phyloP scores from a whole-genome alignment of 2,888 invertebrate genomes.

The Rhamphomyia laevipes region DNA sequence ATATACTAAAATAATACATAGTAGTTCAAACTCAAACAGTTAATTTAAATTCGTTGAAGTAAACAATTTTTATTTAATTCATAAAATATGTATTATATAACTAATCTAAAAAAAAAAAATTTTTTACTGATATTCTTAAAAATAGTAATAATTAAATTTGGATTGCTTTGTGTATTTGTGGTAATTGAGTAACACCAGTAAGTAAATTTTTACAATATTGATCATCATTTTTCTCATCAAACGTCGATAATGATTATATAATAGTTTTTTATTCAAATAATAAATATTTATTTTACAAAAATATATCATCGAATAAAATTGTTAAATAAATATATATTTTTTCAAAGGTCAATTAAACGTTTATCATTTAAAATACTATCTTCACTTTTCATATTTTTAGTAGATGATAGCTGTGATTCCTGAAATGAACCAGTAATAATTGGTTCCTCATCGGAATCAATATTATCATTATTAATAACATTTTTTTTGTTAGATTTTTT shows the following conservation, averaged over 20 bases:
- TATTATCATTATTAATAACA: too few species aligned
- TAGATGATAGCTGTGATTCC: too few species aligned
- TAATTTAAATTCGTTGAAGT: conserved; percentile 33
- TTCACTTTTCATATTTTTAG: too few species aligned
- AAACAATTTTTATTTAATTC: conserved; percentile 5
- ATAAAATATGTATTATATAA: conserved; percentile 11
- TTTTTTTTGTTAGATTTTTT: too few species aligned
- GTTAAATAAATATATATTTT: conserved; percentile 1
- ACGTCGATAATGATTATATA: conserved; percentile 39
- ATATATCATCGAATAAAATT: conserved; percentile 11
- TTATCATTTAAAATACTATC: too few species aligned
- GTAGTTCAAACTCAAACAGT: conserved; percentile 42
- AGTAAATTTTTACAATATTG: conserved; percentile 38
- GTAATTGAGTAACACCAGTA: conserved; percentile 44
- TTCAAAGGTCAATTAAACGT: too few species aligned
- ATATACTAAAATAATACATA: conserved; percentile 17
- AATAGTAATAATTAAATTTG: conserved; percentile 31
- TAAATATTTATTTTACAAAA: conserved; percentile 13
- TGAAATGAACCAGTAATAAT: too few species aligned
- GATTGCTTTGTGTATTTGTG: conserved; percentile 43
- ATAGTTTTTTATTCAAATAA: conserved; percentile 32
- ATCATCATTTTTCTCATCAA: conserved; percentile 38
- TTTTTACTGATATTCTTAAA: conserved; percentile 20
- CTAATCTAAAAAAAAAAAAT: too few species aligned
- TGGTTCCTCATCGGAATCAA: too few species aligned